Evolutionary conservation across 2,888 invertebrate genomes (phyloP), one percentile per base, ranked within the genome.

Genomic region (Pammene fasciana): DNA sequence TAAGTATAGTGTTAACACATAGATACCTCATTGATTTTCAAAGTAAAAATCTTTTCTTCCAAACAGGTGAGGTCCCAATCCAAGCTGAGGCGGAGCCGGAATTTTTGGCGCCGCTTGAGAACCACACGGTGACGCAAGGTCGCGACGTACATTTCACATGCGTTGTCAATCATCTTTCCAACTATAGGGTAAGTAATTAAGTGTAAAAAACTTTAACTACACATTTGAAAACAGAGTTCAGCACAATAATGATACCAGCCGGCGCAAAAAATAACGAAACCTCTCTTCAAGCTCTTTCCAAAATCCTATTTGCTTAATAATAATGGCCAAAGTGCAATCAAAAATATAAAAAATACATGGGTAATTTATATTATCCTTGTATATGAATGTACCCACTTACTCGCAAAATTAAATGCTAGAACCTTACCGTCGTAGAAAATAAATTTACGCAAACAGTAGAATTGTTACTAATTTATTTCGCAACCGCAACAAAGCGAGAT

Each of bases 81-180:
- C 94, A 94, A 84, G 93, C 94, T 65, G 95, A 94, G 80, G 84
- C 88, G 72, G 94, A 94, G 79, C 97, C 98, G 5, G 96, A 96
- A 86, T 98, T 98, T 89, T 94, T 97, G 79, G 96, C 96, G 76
- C 96, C 96, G 67, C 89, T 98, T 83, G 96, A 97, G 83, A 98
- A 98, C 88, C 95, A 96, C 84, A 97, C 97, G 52, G 96, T 97
- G 71, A 95, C 96, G 66, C 97, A 97, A 88, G 97, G 98, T 68
- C 94, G 97, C 65, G 97, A 98, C 86, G 95, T 97, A 70, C 95
- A 95, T 84, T 97, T 98, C 89, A 97, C 97, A 62, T 98, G 98
- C 85, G 96, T 97, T 78, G 97, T 98, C 83, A 97, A 97, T 90
- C 96, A 97, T 89, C 95, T 98, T 77, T 97, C 96, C 75, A 94